Conservation (phyloP, 2,888 invertebrate species). For the Buathra laborator region DNA sequence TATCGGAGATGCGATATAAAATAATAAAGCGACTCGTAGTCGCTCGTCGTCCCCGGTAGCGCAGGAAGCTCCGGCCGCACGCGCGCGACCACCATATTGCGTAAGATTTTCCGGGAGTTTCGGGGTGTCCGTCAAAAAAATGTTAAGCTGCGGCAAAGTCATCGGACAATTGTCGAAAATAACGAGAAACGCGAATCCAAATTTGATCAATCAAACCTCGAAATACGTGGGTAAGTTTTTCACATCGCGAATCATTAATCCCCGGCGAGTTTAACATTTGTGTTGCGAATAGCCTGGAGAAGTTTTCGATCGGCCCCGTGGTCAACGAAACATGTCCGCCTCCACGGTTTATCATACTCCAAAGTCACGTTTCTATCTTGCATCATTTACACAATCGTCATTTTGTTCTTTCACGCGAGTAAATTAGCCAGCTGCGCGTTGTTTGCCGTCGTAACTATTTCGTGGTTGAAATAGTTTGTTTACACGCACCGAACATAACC, state of each 20-base stretch:
- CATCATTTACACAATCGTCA: slow-evolving; percentile 1
- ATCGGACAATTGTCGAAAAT: slow-evolving; percentile 81
- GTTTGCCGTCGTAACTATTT: neutral
- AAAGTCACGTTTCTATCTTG: slow-evolving; percentile 36
- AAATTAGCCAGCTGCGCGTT: neutral
- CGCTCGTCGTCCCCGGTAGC: slow-evolving; percentile 44
- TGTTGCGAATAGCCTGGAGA: neutral
- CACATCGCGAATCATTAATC: neutral
- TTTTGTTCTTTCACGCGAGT: neutral
- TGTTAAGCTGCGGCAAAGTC: slow-evolving; percentile 82
- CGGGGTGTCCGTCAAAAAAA: slow-evolving; percentile 60
- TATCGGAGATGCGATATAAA: slow-evolving; percentile 47
- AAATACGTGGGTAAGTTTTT: slow-evolving; percentile 77
- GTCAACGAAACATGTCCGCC: slow-evolving; percentile 48
- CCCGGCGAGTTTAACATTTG: neutral
- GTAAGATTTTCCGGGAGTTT: slow-evolving; percentile 68
- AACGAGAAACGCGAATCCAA: slow-evolving; percentile 75
- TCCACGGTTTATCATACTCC: slow-evolving; percentile 33
- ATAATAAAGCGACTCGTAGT: slow-evolving; percentile 22
- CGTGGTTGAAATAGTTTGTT: slow-evolving; percentile 43
- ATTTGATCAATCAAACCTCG: slow-evolving; percentile 73
- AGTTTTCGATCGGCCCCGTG: neutral
- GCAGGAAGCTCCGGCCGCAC: slow-evolving; percentile 65
- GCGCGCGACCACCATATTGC: slow-evolving; percentile 77
- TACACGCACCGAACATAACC: slow-evolving; percentile 4